Conservation (phyloP, 2,888 invertebrate species). For the Gandaritis pyraliata region DNA sequence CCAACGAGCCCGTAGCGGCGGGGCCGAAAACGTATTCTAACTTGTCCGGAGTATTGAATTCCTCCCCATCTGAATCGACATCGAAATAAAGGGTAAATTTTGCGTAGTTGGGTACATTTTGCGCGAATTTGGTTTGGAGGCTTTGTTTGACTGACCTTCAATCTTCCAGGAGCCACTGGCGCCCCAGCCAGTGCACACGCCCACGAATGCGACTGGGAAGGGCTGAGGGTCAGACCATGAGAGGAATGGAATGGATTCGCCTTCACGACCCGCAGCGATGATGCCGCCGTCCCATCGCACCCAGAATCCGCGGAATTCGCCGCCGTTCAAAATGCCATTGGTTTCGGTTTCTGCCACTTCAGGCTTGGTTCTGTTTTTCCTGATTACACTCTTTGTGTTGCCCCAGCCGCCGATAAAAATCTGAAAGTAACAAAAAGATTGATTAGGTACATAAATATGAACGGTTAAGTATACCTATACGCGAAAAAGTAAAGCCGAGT, state of each 20-base stretch:
- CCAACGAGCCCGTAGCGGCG: slow-evolving; percentile 79
- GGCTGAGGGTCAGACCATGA: slow-evolving; percentile 89
- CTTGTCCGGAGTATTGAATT: slow-evolving; percentile 83
- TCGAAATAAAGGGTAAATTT: slow-evolving; percentile 55
- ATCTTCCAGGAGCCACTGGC: slow-evolving; percentile 92
- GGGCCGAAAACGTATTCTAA: slow-evolving; percentile 86
- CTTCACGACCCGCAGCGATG: slow-evolving; percentile 89
- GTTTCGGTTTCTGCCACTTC: slow-evolving; percentile 89
- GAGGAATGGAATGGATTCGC: slow-evolving; percentile 89
- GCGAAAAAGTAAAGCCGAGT: no score
- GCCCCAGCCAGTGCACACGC: slow-evolving; percentile 95
- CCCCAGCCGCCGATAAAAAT: slow-evolving; percentile 95
- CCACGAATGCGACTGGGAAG: slow-evolving; percentile 89
- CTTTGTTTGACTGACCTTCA: slow-evolving; percentile 83
- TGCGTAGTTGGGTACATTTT: slow-evolving; percentile 80
- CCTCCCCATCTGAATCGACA: slow-evolving; percentile 79
- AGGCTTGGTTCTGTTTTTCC: slow-evolving; percentile 90
- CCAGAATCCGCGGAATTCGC: slow-evolving; percentile 94
- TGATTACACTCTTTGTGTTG: slow-evolving; percentile 92
- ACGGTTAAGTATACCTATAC: no score
- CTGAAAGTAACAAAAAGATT: slow-evolving; percentile 56
- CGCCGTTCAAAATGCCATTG: slow-evolving; percentile 88
- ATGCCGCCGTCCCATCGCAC: slow-evolving; percentile 89
- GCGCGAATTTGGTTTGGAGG: slow-evolving; percentile 35
- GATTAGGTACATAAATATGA: slow-evolving; percentile 2